Evolutionary conservation across 2,888 invertebrate species (phyloP).

Genomic region (Lepidonotus clava): DNA sequence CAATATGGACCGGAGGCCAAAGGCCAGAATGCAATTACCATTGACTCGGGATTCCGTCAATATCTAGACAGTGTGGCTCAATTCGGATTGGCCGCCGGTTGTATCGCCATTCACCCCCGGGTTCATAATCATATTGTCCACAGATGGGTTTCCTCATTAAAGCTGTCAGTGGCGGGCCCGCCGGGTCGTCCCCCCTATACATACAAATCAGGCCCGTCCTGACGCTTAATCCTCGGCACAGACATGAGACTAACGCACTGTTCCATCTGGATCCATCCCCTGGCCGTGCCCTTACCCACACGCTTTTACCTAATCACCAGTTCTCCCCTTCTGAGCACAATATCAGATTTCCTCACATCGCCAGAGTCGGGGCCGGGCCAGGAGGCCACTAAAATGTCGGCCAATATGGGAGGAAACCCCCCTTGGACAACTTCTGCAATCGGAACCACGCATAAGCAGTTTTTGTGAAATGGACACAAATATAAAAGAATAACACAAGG

Average conservation of each 20-base stretch:
- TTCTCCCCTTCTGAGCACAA: not conserved
- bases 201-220: too few relatives aligned
- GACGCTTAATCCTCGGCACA: too few relatives aligned
- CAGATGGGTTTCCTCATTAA: too few relatives aligned
- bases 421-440: too few relatives aligned
- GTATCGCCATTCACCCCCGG: not conserved
- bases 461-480: too few relatives aligned
- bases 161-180: too few relatives aligned
- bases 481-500: too few relatives aligned
- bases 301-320: slow-evolving; percentile 5
- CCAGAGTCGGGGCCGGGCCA: not conserved
- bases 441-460: too few relatives aligned
- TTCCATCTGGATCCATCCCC: too few relatives aligned
- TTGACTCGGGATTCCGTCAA: not conserved
- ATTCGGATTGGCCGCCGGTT: not conserved
- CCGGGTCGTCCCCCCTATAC: too few relatives aligned
- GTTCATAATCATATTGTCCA: too few relatives aligned
- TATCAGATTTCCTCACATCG: not conserved
- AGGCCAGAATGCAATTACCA: not conserved
- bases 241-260: too few relatives aligned
- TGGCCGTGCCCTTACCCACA: not conserved
- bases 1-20: not conserved
- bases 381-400: not conserved
- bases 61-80: not conserved
- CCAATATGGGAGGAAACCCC: not conserved